Percentiles rank a stretch among this genome's conserved stretches.
Conservation (phyloP, 2,797 vertebrate species). For the Denticeps clupeoides region DNA sequence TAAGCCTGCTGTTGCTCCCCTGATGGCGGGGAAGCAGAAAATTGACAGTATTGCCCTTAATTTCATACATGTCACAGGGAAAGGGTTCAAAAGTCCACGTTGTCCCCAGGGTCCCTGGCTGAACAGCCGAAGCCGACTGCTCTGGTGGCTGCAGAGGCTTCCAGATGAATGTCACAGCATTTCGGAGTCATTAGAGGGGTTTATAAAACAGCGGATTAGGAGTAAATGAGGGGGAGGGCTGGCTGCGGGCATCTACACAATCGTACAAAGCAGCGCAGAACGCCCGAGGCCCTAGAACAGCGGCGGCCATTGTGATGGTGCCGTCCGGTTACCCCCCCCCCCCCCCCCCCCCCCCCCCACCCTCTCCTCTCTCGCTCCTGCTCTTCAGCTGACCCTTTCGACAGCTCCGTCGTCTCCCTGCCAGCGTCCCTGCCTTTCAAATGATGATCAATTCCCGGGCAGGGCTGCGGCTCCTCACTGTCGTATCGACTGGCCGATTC, state of each 20-base stretch:
- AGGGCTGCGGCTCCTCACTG: background rate
- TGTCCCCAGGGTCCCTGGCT: too few species aligned
- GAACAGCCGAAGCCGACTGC: too few species aligned
- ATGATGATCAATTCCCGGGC: slow-evolving; percentile 20
- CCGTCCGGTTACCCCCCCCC: background rate
- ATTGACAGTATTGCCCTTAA: too few species aligned
- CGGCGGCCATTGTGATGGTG: background rate
- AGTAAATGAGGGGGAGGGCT: slow-evolving; percentile 1
- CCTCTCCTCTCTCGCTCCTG: background rate
- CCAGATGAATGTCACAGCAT: background rate
- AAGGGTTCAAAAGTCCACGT: too few species aligned
- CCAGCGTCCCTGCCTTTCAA: slow-evolving; percentile 26
- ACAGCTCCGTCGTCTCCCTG: slow-evolving; percentile 10
- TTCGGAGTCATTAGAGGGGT: slow-evolving; percentile 1
- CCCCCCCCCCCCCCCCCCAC: background rate
- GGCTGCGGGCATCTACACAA: background rate
- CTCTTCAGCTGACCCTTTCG: slow-evolving; percentile 13
- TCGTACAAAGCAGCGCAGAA: background rate
- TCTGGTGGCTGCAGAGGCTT: too few species aligned
- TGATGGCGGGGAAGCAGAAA: too few species aligned
- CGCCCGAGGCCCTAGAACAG: background rate
- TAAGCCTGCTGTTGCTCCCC: too few species aligned
- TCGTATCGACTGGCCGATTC: slow-evolving; percentile 13
- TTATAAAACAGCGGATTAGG: slow-evolving; percentile 5
- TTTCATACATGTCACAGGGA: too few species aligned